These are phyloP conservation scores for Holothuria scabra DNA, from an alignment of 53 echinoderm and acorn worm genomes.

Conservation along the genomic window DNA sequence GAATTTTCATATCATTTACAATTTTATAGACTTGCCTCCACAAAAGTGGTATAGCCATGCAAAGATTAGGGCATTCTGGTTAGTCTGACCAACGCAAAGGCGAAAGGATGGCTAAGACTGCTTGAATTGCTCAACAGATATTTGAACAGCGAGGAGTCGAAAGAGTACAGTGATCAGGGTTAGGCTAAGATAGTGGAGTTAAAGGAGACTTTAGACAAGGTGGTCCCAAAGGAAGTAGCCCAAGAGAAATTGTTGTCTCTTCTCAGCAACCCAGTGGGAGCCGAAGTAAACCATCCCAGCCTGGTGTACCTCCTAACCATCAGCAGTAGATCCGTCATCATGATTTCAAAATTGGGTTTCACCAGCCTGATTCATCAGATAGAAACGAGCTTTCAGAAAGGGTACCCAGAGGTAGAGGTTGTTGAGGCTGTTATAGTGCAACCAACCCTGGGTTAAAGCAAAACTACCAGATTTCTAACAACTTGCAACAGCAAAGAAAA, in stretches of 20 bases:
- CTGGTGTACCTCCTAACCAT: not conserved
- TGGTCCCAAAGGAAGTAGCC: not conserved
- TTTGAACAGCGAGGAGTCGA: slow-evolving; percentile 37
- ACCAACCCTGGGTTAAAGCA: too few species aligned
- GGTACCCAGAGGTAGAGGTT: slow-evolving; percentile 29
- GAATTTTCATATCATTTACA: too few species aligned
- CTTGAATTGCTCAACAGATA: slow-evolving; percentile 29
- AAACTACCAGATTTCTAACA: too few species aligned
- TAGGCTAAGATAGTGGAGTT: not conserved
- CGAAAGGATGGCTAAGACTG: slow-evolving; percentile 17
- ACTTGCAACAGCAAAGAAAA: too few species aligned
- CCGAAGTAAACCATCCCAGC: not conserved
- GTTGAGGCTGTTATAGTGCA: slow-evolving; percentile 25
- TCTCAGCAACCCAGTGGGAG: not conserved
- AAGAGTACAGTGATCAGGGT: slow-evolving; percentile 31
- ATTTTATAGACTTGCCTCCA: too few species aligned
- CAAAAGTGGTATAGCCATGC: too few species aligned
- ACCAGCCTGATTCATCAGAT: slow-evolving; percentile 33
- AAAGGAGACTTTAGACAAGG: not conserved
- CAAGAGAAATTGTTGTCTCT: not conserved
- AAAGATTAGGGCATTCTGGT: too few species aligned
- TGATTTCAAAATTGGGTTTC: slow-evolving; percentile 10
- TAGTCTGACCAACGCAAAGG: slow-evolving; percentile 17
- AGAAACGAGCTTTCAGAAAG: not conserved
- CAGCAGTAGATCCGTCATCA: not conserved